These are phyloP conservation scores for Stegastes partitus DNA, from an alignment of 2,113 vertebrate genomes.

Conservation along the genomic window DNA sequence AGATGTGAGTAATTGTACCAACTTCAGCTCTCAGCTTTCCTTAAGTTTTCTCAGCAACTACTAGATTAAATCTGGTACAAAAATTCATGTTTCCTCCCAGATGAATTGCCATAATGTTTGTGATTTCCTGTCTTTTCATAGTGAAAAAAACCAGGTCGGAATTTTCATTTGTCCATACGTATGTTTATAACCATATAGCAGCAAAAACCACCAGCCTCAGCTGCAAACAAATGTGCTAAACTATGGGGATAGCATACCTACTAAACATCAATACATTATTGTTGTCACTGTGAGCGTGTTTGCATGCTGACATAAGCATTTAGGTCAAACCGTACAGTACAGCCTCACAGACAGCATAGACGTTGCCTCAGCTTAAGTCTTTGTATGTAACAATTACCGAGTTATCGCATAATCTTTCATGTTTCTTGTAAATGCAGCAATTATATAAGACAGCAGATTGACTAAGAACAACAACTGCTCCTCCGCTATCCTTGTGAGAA, in stretches of 20 bases:
- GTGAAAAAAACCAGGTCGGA: background rate
- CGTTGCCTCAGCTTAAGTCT: background rate
- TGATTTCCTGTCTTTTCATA: background rate
- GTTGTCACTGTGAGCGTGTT: background rate
- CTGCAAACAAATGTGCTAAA: background rate
- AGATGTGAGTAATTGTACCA: too few relatives aligned
- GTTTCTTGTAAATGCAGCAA: conserved; percentile 43
- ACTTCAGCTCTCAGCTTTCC: too few relatives aligned
- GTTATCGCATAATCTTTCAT: conserved; percentile 23
- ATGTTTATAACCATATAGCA: background rate
- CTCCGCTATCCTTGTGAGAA: conserved; percentile 42
- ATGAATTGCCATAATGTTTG: background rate
- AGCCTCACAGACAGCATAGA: conserved; percentile 1
- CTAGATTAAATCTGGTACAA: background rate
- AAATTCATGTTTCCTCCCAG: background rate
- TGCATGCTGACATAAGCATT: background rate
- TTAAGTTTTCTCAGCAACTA: too few relatives aligned
- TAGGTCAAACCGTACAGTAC: background rate
- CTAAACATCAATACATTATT: background rate
- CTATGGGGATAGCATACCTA: background rate
- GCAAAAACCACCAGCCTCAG: background rate
- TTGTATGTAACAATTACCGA: conserved; percentile 17
- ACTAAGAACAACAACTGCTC: conserved; percentile 44
- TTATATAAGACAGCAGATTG: conserved; percentile 43
- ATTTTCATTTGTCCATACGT: background rate